Conservation (phyloP, 2,888 invertebrate genomes). For the Tetanocera ferruginea region DNA sequence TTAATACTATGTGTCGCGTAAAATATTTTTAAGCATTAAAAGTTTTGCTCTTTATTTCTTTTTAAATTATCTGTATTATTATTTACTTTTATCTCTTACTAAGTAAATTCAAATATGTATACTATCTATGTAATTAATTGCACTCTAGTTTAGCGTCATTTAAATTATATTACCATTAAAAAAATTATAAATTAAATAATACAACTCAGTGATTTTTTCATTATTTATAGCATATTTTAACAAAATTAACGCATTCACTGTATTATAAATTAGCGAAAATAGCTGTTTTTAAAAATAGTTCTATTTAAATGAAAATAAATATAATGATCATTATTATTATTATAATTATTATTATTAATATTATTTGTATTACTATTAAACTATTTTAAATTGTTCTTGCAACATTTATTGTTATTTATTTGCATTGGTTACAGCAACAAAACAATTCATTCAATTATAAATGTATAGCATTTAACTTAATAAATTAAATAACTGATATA, state of each 20-base stretch:
- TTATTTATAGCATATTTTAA: background rate
- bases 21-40: slow-evolving; percentile 7
- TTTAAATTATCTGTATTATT: background rate
- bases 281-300: background rate
- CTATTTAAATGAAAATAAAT: background rate
- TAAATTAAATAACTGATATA: background rate
- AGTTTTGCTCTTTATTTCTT: background rate
- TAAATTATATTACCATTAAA: background rate
- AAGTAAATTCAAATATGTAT: background rate
- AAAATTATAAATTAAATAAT: background rate
- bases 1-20: background rate
- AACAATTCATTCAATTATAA: background rate
- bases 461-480: background rate
- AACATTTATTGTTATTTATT: background rate
- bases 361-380: background rate
- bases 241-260: background rate
- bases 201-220: background rate
- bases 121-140: background rate
- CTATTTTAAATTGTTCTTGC: background rate
- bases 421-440: background rate
- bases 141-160: background rate
- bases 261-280: background rate
- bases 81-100: background rate
- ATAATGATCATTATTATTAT: background rate
- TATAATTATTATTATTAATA: background rate